phyloP scores from a whole-genome alignment of 2,113 vertebrate species.

The Ophiodon elongatus region DNA sequence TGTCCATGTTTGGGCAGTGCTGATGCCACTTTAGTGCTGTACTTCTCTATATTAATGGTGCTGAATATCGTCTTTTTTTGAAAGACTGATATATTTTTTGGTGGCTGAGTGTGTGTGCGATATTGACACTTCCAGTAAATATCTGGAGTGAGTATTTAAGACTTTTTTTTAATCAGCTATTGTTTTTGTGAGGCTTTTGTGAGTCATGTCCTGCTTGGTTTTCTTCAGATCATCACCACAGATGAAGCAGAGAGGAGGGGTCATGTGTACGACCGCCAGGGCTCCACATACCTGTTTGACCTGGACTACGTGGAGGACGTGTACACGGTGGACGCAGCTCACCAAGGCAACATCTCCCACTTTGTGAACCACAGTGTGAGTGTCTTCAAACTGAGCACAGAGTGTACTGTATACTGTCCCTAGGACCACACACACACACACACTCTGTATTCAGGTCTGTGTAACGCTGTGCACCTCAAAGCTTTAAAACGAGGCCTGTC shows the following conservation, averaged over 20 bases:
- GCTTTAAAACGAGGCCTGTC: neutral
- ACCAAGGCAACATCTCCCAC: constrained; percentile 94
- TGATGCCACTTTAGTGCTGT: neutral
- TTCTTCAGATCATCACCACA: constrained; percentile 91
- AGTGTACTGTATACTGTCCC: neutral
- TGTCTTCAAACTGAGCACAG: constrained; percentile 18
- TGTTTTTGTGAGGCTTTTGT: neutral
- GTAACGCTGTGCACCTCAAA: too few species aligned
- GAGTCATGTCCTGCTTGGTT: neutral
- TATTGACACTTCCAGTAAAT: neutral
- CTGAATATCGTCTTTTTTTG: neutral
- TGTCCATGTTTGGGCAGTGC: neutral
- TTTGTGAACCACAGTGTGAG: constrained; percentile 97
- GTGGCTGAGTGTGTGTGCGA: neutral
- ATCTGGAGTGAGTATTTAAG: neutral
- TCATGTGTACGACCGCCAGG: constrained; percentile 91
- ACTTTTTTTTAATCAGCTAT: neutral
- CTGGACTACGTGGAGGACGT: constrained; percentile 95
- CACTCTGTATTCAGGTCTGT: too few species aligned
- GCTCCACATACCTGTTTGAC: constrained; percentile 94
- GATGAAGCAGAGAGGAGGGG: constrained; percentile 93
- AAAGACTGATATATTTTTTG: neutral
- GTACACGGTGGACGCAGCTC: constrained; percentile 93
- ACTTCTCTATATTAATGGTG: neutral
- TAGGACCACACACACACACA: too few species aligned